Evolutionary conservation across 2,888 invertebrate genomes (phyloP).

Genomic region (Ceriagrion tenellum): DNA sequence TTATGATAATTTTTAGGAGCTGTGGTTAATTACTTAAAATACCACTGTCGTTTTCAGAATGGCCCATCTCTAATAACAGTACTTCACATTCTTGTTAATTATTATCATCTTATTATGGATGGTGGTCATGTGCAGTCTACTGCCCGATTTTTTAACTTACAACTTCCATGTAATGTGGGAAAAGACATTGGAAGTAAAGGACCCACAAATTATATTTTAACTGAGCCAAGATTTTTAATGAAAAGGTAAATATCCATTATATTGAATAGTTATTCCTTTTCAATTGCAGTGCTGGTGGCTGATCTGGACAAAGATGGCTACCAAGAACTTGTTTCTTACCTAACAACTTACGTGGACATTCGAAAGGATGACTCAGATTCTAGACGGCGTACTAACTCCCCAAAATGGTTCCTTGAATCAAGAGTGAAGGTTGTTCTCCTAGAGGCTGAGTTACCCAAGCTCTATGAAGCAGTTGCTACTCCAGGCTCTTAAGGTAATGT

Average conservation of each 20-base stretch:
- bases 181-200: too few species aligned
- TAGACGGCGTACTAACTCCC: neutral
- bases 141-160: too few species aligned
- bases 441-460: constrained; percentile 86
- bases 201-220: too few species aligned
- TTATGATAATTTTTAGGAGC: too few species aligned
- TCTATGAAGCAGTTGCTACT: constrained; percentile 80
- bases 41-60: too few species aligned
- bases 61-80: too few species aligned
- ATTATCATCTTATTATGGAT: too few species aligned
- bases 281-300: constrained; percentile 81
- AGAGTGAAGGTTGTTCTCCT: constrained; percentile 85
- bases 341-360: constrained; percentile 81
- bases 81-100: too few species aligned
- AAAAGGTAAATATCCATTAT: constrained; percentile 12
- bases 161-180: too few species aligned
- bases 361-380: constrained; percentile 35
- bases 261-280: constrained; percentile 46
- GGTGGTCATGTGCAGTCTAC: too few species aligned
- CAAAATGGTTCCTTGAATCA: constrained; percentile 83
- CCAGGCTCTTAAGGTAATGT: constrained; percentile 45
- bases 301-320: constrained; percentile 88
- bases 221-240: too few species aligned
- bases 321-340: constrained; percentile 88
- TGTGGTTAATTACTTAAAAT: too few species aligned